These are phyloP conservation scores for Anadara kagoshimensis DNA, from an alignment of 1,140 invertebrate species.

Conservation along the genomic window DNA sequence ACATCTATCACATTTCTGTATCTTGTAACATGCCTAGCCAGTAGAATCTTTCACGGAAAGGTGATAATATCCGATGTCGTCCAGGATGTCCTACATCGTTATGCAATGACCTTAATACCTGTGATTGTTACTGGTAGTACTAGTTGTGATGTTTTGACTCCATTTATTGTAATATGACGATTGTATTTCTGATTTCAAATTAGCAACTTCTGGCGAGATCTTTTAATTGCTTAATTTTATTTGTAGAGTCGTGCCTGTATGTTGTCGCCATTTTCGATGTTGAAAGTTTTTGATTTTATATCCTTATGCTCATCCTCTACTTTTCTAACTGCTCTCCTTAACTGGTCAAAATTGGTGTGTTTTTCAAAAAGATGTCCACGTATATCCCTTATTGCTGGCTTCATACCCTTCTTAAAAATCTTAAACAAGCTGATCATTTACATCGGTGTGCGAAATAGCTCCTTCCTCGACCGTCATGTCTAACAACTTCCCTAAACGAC, in stretches of 20 bases:
- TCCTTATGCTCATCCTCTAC: conserved; percentile 16
- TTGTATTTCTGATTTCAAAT: neutral
- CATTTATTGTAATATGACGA: too few relatives aligned
- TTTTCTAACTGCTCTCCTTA: conserved; percentile 5
- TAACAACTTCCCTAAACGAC: conserved; percentile 34
- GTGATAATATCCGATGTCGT: conserved; percentile 9
- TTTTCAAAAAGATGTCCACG: conserved; percentile 32
- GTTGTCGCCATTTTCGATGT: conserved; percentile 8
- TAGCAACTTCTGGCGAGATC: neutral
- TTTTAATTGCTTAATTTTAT: neutral
- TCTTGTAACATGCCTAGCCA: conserved; percentile 24
- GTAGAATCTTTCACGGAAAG: conserved; percentile 13
- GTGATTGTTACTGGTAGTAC: neutral
- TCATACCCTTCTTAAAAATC: conserved; percentile 31
- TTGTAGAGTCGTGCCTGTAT: neutral
- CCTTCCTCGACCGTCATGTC: conserved; percentile 8
- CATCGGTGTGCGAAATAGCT: neutral
- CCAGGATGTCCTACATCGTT: conserved; percentile 10
- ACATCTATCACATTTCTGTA: conserved; percentile 3
- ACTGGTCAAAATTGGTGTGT: too few relatives aligned
- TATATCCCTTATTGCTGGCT: conserved; percentile 22
- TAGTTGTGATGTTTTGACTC: too few relatives aligned
- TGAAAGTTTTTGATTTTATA: neutral
- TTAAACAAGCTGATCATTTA: conserved; percentile 17
- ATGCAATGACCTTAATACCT: neutral